These are phyloP conservation scores for Melanotaenia parkinsoni DNA, from an alignment of 2,797 vertebrate genomes.

Conservation along the genomic window DNA sequence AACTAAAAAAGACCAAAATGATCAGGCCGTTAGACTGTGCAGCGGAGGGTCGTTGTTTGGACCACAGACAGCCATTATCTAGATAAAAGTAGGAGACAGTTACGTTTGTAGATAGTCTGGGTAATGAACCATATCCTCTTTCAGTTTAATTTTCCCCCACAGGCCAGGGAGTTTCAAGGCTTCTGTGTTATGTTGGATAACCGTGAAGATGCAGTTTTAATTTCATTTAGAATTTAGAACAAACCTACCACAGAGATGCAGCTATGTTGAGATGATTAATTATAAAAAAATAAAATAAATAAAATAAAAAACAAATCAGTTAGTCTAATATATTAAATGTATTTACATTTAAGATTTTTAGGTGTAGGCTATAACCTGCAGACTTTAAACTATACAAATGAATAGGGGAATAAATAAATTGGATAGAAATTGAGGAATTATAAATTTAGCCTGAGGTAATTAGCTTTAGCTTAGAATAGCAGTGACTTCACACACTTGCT, in stretches of 20 bases:
- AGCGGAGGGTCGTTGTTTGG: conserved; percentile 15
- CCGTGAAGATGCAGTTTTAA: conserved; percentile 32
- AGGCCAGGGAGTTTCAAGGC: conserved; percentile 21
- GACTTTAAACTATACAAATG: neutral
- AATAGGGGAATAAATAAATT: neutral
- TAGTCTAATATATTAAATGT: too few relatives aligned
- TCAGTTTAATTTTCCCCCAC: conserved; percentile 40
- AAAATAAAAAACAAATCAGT: neutral
- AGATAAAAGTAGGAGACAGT: conserved; percentile 42
- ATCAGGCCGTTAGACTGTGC: conserved; percentile 12
- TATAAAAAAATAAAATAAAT: neutral
- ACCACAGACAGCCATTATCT: conserved; percentile 16
- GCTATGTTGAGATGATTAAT: neutral
- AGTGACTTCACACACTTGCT: neutral
- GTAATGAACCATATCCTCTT: conserved; percentile 66
- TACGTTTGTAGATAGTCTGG: conserved; percentile 53
- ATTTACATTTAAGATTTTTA: too few relatives aligned
- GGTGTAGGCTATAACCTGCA: too few relatives aligned
- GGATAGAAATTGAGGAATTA: neutral
- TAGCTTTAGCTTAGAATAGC: neutral
- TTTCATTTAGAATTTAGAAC: too few relatives aligned
- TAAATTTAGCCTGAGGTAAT: too few relatives aligned
- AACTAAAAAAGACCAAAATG: conserved; percentile 8
- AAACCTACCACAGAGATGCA: neutral
- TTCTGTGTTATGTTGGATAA: conserved; percentile 23